Evolutionary conservation across 2,113 vertebrate species (phyloP), one percentile per base, ranked within the genome.

Genomic region (Phalacrocorax aristotelis): DNA sequence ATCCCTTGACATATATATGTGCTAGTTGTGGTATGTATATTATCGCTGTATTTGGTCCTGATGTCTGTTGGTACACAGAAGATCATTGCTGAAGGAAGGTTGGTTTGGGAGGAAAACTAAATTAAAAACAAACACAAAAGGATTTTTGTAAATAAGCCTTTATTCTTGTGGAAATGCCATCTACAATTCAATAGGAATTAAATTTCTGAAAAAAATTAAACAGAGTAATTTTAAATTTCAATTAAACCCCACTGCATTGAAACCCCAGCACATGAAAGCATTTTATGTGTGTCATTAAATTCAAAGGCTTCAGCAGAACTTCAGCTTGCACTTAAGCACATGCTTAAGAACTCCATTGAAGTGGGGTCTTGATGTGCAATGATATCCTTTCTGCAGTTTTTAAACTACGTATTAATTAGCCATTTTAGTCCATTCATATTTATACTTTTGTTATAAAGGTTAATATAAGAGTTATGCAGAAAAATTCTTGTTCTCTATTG

Each of bases 11-110:
- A 3, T 58, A 58, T 15, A 17, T 14, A 38, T 20, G 10, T n/a
- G 4, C 2, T 52, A 20, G 7, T 5, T 80, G 11, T 23, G 9
- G 4, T 65, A 15, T 16, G 1, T 5, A 19, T n/a, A 22, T 44
- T 36, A 14, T 2, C 86, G 4, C 5, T 11, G 7, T 64, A 2
- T n/a, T 76, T 80, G 1, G 5, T 76, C 32, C 11, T 51, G 23
- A 16, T 34, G 0, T 55, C 15, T 68, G 2, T 16, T 55, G 8
- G 2, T n/a, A 62, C 19, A 3, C 4, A 64, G 70, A 52, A 69
- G n/a, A 10, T 52, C 5, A 30, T 40, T 26, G 40, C 26, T 52
- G 61, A 80, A 69, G 9, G 3, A 66, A 83, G 6, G 6, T 0
- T 18, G 5, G 1, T 54, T 84, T 75, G 21, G 8, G 6, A 74